Evolutionary conservation across 2,888 invertebrate species (phyloP), one percentile per base, ranked within the genome.

Genomic region (Suillia variegata): DNA sequence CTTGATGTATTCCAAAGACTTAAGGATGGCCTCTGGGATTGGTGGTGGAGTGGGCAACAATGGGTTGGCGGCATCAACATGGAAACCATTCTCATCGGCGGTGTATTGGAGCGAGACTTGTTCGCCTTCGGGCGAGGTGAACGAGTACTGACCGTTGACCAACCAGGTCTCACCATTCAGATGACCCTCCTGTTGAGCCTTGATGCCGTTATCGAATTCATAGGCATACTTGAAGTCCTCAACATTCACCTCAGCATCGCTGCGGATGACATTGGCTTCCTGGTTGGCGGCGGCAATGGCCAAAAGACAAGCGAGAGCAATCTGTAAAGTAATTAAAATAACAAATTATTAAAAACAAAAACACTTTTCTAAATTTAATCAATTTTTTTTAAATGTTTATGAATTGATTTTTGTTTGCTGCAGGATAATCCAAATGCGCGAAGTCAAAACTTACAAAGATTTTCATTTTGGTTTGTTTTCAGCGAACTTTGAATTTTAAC

Each of bases 31-130:
- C 18, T 65, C 75, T 61, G 77, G 77, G 21, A 70, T 68, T 72
- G 77, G 78, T 13, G 62, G 78, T 12, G 77, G 24, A 8, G 78
- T 77, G 20, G 76, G 76, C 56, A 76, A 69, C 47, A 71, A 59
- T 3, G 76, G 76, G 49, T 70, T 68, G 60, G 77, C 70, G 2
- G 38, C 1, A 8, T 67, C 1, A 2, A 73, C 68, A 5, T 63
- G 61, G 51, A 56, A 74, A n/a, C 77, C 77, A 42, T 74, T 70
- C n/a, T 54, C 74, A 56, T 79, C 56, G 42, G 77, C 77, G 0
- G 60, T 0, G 18, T 75, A 77, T 10, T 20, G 0, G 1, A 70
- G 0, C 2, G 58, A 2, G 13, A 77, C 58, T 0, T 3, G 0
- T 38, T 61, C 69, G 6, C 79, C 79, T 47, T 77, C 79, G 34